Conservation (phyloP, 2,797 vertebrate species). For the Mormyrus proboscirostris region DNA sequence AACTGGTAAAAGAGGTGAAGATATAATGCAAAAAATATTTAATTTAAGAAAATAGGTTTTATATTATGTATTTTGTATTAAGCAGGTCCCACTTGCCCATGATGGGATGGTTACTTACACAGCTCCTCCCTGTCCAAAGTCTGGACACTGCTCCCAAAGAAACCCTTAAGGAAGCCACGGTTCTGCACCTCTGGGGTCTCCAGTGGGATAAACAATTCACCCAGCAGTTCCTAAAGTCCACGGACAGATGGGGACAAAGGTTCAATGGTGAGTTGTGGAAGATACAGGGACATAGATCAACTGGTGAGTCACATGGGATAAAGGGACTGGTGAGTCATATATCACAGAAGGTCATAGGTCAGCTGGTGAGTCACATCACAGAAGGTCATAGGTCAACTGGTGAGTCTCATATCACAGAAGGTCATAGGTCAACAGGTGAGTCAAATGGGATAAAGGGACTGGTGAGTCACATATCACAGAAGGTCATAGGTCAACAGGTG, state of each 20-base stretch:
- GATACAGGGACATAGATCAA: not conserved
- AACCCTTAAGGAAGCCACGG: slow-evolving; percentile 93
- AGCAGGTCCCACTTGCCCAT: not conserved
- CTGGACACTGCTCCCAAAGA: slow-evolving; percentile 89
- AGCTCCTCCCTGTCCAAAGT: slow-evolving; percentile 96
- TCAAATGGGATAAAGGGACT: too few relatives aligned
- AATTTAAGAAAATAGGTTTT: not conserved
- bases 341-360: not conserved
- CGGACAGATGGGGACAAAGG: not conserved
- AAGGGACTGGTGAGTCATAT: not conserved
- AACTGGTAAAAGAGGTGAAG: not conserved
- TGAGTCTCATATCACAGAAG: not conserved
- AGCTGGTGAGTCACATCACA: not conserved
- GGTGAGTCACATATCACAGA: not conserved
- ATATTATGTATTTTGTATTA: not conserved
- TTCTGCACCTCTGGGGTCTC: slow-evolving; percentile 95
- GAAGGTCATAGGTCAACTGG: not conserved
- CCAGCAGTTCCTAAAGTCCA: slow-evolving; percentile 82
- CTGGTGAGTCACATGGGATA: not conserved
- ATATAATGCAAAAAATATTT: not conserved
- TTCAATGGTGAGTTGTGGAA: not conserved
- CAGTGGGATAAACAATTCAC: slow-evolving; percentile 89
- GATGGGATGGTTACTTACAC: slow-evolving; percentile 66
- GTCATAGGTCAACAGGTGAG: not conserved
- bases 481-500: not conserved